phyloP scores from a whole-genome alignment of 2,888 invertebrate genomes.

The Catocala fraxini region DNA sequence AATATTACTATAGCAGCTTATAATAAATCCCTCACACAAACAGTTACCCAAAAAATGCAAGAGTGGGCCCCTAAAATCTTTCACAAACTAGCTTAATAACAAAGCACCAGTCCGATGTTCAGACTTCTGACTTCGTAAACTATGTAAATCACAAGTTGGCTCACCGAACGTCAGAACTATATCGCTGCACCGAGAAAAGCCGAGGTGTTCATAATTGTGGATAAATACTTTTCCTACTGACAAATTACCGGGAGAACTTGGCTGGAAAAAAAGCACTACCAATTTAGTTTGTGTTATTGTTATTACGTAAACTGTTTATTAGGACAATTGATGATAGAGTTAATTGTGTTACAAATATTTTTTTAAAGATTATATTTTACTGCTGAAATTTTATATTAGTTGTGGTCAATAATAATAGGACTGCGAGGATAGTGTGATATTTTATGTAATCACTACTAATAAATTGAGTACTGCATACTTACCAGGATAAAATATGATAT shows the following conservation, averaged over 20 bases:
- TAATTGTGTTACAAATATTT: too few species aligned
- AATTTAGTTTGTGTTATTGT: conserved; percentile 5
- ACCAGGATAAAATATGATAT: too few species aligned
- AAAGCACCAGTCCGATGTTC: conserved; percentile 33
- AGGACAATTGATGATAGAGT: too few species aligned
- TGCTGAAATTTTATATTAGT: too few species aligned
- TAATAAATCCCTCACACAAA: not conserved
- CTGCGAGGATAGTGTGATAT: too few species aligned
- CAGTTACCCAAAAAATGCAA: not conserved
- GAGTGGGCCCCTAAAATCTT: not conserved
- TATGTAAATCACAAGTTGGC: conserved; percentile 76
- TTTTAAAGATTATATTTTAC: not conserved
- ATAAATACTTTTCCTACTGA: conserved; percentile 71
- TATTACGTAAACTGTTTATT: not conserved
- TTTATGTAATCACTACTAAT: too few species aligned
- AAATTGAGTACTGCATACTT: too few species aligned
- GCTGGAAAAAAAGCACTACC: conserved; percentile 30
- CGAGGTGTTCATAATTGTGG: conserved; percentile 74
- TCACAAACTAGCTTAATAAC: conserved; percentile 28
- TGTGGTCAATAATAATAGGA: too few species aligned
- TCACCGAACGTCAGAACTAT: conserved; percentile 64
- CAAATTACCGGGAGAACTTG: conserved; percentile 59
- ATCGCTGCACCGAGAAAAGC: conserved; percentile 65
- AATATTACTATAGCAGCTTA: not conserved
- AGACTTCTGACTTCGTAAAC: conserved; percentile 48